Evolutionary conservation across 2,888 invertebrate species (phyloP).

Genomic region (Macrophya annulata): DNA sequence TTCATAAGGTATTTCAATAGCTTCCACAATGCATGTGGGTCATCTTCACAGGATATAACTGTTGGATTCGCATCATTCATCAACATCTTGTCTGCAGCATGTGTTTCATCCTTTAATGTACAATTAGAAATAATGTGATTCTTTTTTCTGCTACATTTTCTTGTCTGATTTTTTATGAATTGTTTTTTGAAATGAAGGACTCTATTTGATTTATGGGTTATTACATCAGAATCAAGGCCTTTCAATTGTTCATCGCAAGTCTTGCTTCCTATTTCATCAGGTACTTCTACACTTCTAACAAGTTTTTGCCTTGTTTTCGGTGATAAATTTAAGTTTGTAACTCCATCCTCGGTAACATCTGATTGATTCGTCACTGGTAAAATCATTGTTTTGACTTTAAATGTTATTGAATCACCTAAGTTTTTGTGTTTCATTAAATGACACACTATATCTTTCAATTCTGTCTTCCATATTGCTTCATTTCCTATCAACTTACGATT

Average conservation of each 20-base stretch:
- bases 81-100: background rate
- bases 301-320: background rate
- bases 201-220: background rate
- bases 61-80: constrained; percentile 18
- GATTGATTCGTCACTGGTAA: constrained; percentile 23
- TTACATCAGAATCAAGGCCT: background rate
- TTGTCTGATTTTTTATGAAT: background rate
- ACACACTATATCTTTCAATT: constrained; percentile 29
- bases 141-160: background rate
- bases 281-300: background rate
- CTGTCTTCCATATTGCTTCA: constrained; percentile 43
- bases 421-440: constrained; percentile 20
- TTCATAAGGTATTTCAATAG: constrained; percentile 14
- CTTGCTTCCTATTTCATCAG: background rate
- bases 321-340: background rate
- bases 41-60: background rate
- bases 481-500: constrained; percentile 12
- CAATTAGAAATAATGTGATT: background rate
- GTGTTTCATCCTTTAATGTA: background rate
- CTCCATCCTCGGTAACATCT: background rate
- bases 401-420: constrained; percentile 13
- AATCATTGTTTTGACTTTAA: constrained; percentile 43
- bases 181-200: background rate
- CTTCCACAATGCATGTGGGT: constrained; percentile 9
- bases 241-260: background rate